Conservation (phyloP, 2,113 vertebrate species). For the Chaenogobius annularis region DNA sequence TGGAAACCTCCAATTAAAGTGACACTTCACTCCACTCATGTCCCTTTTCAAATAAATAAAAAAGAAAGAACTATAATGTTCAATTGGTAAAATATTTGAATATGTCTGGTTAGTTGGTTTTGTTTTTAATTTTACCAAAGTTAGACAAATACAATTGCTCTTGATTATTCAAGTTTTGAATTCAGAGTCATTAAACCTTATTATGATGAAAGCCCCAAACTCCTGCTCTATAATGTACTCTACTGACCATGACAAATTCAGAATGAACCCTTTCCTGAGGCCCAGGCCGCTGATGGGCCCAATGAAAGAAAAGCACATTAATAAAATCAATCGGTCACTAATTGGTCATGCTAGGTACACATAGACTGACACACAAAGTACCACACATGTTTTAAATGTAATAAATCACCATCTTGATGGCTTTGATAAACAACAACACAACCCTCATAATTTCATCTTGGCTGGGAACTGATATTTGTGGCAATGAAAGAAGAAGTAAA, state of each 20-base stretch:
- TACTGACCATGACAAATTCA: neutral
- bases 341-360: neutral
- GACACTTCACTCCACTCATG: too few relatives aligned
- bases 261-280: neutral
- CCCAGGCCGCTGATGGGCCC: neutral
- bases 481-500: slow-evolving; percentile 9
- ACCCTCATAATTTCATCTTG: neutral
- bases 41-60: too few relatives aligned
- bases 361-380: neutral
- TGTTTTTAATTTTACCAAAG: too few relatives aligned
- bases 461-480: neutral
- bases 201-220: neutral
- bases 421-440: neutral
- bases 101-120: too few relatives aligned
- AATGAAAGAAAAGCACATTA: slow-evolving; percentile 5
- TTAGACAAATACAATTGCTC: too few relatives aligned
- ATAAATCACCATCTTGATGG: neutral
- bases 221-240: neutral
- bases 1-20: too few relatives aligned
- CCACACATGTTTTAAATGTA: neutral
- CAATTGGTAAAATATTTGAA: too few relatives aligned
- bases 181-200: neutral
- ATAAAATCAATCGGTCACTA: neutral
- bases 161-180: neutral
- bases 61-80: too few relatives aligned